Evolutionary conservation across 1,140 invertebrate species (phyloP), one percentile per base, ranked within the genome.

Genomic region (Ditylenchus dipsaci): DNA sequence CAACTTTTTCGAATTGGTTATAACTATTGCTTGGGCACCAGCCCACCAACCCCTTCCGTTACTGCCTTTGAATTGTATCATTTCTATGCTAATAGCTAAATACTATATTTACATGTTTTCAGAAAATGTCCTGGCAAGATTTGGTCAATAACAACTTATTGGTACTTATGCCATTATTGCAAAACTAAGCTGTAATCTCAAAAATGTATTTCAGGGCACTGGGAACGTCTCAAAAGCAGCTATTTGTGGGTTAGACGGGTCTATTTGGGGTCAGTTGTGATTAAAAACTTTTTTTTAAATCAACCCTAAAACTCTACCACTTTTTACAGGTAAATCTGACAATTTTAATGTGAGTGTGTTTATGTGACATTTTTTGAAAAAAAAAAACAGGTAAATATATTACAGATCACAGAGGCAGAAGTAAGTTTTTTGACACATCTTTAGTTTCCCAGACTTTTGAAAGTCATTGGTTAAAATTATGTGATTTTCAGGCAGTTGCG

Each of bases 141-240:
- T 61, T 82, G n/a, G 80, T 82, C 27, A 76, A 83, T 64, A 78
- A 82, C 63, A 83, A 82, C 71, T 64, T 82, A 0, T 67, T 82
- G 30, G 33, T 38, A 38, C 33, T 38, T 21, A 56, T 19, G 59
- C 23, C 26, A 19, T 27, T 27, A 27, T 7, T 63, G n/a, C n/a
- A n/a, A n/a, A n/a, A n/a, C n/a, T n/a, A n/a, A n/a, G n/a, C n/a
- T n/a, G n/a, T n/a, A n/a, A n/a, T n/a, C n/a, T n/a, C n/a, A 19
- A 67, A 38, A 38, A 38, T 38, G 11, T 38, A 11, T 38, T 38
- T 38, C n/a, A 38, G 33, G 68, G 77, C 13, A 79, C 80, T 56
- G 81, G 81, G 1, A 69, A 72, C 58, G 80, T 82, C 0, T 80
- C 79, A 27, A 82, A 82, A 57, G 80, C 81, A 11, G 80, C 80